Evolutionary conservation across 2,888 invertebrate species (phyloP).

Genomic region (Hipparchia semele): DNA sequence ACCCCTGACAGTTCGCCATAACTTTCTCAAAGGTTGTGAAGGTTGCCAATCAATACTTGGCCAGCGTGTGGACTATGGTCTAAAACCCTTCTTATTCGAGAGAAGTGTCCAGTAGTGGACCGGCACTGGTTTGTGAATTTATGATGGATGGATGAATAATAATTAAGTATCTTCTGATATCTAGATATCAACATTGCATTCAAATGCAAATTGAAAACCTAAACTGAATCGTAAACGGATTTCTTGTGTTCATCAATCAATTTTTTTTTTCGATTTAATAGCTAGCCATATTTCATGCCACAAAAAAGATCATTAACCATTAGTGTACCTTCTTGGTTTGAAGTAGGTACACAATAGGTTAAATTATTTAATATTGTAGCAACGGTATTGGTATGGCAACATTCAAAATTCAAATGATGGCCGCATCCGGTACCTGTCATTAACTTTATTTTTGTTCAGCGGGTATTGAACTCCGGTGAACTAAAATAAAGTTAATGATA

Average conservation of each 20-base stretch:
- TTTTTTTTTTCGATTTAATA: not conserved
- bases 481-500: not conserved
- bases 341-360: not conserved
- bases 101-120: no score
- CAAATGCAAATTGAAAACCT: not conserved
- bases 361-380: not conserved
- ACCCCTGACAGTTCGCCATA: no score
- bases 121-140: no score
- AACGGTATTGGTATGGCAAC: conserved; percentile 17
- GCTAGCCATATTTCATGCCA: not conserved
- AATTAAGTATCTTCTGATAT: no score
- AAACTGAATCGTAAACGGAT: not conserved
- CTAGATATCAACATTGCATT: not conserved
- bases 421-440: conserved; percentile 37
- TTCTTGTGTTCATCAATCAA: not conserved
- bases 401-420: conserved; percentile 28
- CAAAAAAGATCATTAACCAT: not conserved
- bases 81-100: no score
- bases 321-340: not conserved
- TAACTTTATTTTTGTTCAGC: conserved; percentile 30
- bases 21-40: no score
- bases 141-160: no score
- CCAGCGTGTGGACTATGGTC: no score
- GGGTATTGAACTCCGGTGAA: conserved; percentile 29
- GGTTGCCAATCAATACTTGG: no score